Conservation (phyloP, 2,113 vertebrate species). For the Benitochromis conjunctus region DNA sequence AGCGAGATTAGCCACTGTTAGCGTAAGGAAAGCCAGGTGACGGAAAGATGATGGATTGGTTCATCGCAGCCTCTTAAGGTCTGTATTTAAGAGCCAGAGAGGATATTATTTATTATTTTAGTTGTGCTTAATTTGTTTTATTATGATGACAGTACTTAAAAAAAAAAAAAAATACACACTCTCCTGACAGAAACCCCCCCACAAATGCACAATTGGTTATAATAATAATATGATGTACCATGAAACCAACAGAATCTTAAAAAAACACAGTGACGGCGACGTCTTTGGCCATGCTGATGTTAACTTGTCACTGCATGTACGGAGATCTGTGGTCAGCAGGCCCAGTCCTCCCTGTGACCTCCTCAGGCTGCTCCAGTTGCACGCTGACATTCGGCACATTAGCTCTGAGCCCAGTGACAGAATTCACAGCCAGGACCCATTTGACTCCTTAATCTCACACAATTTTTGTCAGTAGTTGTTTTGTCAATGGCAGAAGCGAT, state of each 20-base stretch:
- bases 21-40: background rate
- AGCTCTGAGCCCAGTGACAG: conserved; percentile 3
- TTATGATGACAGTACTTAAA: background rate
- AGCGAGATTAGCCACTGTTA: background rate
- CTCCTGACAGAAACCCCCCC: background rate
- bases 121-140: background rate
- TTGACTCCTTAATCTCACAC: conserved; percentile 6
- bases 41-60: background rate
- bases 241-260: background rate
- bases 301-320: conserved; percentile 9
- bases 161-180: no score
- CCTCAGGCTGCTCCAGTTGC: conserved; percentile 38
- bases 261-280: background rate
- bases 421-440: conserved; percentile 30
- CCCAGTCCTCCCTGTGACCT: background rate
- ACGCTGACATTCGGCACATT: conserved; percentile 40
- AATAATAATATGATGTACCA: background rate
- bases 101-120: background rate
- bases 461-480: conserved; percentile 33
- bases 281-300: background rate
- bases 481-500: conserved; percentile 4
- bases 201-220: background rate
- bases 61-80: background rate
- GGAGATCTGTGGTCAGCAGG: background rate
- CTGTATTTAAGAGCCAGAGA: background rate